phyloP scores from a whole-genome alignment of 2,888 invertebrate species.

The Pocota personata region DNA sequence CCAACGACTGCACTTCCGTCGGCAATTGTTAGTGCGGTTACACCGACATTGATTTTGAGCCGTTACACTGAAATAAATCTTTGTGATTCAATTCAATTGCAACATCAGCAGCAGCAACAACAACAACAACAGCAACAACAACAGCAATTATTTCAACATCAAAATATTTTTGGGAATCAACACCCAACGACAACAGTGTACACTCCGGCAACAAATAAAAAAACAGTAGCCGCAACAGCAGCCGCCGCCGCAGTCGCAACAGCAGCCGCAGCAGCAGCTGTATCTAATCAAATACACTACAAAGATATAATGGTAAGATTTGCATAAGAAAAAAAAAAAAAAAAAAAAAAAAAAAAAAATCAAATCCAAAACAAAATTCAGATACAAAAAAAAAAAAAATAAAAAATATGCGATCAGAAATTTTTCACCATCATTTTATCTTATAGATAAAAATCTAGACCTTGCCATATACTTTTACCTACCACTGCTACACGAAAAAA shows the following conservation, averaged over 20 bases:
- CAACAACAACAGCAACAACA: constrained; percentile 74
- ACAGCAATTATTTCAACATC: constrained; percentile 52
- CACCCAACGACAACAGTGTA: constrained; percentile 50
- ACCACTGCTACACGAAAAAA: constrained; percentile 53
- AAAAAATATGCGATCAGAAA: constrained; percentile 24
- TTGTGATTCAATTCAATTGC: constrained; percentile 76
- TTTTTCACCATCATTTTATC: constrained; percentile 24
- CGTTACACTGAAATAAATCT: constrained; percentile 77
- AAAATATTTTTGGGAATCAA: constrained; percentile 53
- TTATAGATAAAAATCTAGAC: constrained; percentile 57
- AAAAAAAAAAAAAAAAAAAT: too few species aligned
- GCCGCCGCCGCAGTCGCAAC: constrained; percentile 75
- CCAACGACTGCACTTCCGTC: constrained; percentile 28
- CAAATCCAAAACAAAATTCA: too few species aligned
- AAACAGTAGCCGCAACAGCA: constrained; percentile 64
- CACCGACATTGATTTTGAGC: constrained; percentile 76
- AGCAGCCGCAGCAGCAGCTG: constrained; percentile 74
- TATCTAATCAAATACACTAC: constrained; percentile 60
- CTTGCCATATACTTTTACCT: constrained; percentile 65
- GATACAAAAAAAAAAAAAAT: constrained; percentile 8
- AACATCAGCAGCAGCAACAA: constrained; percentile 77
- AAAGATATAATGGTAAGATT: constrained; percentile 81
- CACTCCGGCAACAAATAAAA: constrained; percentile 41
- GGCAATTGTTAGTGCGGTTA: constrained; percentile 73
- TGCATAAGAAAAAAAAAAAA: constrained; percentile 45